Conservation (phyloP, 2,888 invertebrate species). For the Drosophila pegasa region DNA sequence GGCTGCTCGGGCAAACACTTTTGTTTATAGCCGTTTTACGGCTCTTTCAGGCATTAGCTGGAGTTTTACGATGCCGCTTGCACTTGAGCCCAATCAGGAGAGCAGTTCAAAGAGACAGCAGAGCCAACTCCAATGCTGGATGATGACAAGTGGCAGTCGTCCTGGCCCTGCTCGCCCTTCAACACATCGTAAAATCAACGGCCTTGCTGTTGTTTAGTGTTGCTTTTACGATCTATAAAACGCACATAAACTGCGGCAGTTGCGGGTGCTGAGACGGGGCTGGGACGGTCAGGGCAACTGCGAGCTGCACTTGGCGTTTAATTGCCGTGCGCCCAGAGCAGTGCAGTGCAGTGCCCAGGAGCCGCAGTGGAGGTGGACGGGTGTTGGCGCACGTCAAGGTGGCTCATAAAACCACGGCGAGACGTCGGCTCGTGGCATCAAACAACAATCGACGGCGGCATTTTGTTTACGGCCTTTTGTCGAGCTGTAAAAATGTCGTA, state of each 20-base stretch:
- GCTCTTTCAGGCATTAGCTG: conserved; percentile 67
- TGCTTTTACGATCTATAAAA: conserved; percentile 81
- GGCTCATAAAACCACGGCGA: conserved; percentile 34
- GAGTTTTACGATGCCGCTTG: conserved; percentile 75
- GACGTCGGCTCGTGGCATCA: conserved; percentile 44
- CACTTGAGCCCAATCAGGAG: conserved; percentile 68
- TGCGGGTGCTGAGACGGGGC: conserved; percentile 34
- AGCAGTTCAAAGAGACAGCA: conserved; percentile 40
- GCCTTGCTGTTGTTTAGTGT: conserved; percentile 63
- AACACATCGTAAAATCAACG: conserved; percentile 80
- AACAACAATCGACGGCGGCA: conserved; percentile 59
- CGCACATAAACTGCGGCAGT: conserved; percentile 69
- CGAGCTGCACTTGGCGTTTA: conserved; percentile 63
- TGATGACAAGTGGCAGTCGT: conserved; percentile 65
- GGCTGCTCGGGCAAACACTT: conserved; percentile 53
- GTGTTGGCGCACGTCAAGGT: conserved; percentile 46
- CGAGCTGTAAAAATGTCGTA: conserved; percentile 79
- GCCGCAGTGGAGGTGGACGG: background rate
- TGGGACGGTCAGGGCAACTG: conserved; percentile 9
- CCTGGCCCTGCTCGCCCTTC: conserved; percentile 59
- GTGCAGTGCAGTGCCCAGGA: conserved; percentile 20
- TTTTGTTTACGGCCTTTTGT: conserved; percentile 67
- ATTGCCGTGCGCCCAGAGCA: conserved; percentile 57
- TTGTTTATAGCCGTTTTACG: conserved; percentile 78
- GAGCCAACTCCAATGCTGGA: conserved; percentile 13